Evolutionary conservation across 2,888 invertebrate genomes (phyloP).

Genomic region (Nemapogon koenigi): DNA sequence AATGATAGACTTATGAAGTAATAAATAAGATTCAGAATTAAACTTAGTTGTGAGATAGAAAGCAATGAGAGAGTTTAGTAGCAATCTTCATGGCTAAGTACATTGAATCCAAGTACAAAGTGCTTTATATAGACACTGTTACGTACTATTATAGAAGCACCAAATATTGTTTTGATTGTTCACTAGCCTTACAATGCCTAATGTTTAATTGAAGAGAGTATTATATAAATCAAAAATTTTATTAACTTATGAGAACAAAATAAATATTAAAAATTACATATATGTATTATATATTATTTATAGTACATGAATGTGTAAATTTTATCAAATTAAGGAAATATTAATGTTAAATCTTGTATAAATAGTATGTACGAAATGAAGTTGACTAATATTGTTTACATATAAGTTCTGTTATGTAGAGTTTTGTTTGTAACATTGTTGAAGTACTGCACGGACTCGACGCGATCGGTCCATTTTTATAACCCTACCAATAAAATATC

Average conservation of each 20-base stretch:
- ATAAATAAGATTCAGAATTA: no score
- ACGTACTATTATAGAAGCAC: conserved; percentile 39
- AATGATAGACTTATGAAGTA: no score
- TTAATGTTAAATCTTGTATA: conserved; percentile 60
- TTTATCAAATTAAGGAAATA: conserved; percentile 47
- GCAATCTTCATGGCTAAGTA: no score
- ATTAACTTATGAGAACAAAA: conserved; percentile 60
- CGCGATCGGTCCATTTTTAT: conserved; percentile 63
- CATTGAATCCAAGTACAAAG: conserved; percentile 61
- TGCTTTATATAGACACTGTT: conserved; percentile 39
- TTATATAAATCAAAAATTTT: conserved; percentile 49
- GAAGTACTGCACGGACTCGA: conserved; percentile 55
- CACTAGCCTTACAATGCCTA: conserved; percentile 62
- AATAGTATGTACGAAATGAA: conserved; percentile 61
- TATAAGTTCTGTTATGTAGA: conserved; percentile 65
- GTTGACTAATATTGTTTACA: conserved; percentile 54
- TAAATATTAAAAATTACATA: conserved; percentile 47
- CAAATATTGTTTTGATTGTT: conserved; percentile 61
- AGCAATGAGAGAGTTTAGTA: no score
- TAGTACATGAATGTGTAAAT: conserved; percentile 61
- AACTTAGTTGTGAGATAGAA: no score
- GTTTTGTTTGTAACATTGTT: conserved; percentile 66
- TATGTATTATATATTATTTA: no score
- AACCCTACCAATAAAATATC: conserved; percentile 65
- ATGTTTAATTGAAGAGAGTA: conserved; percentile 59